These are phyloP conservation scores for Apomyelois bistriatella DNA, from an alignment of 2,888 invertebrate genomes.

Conservation along the genomic window DNA sequence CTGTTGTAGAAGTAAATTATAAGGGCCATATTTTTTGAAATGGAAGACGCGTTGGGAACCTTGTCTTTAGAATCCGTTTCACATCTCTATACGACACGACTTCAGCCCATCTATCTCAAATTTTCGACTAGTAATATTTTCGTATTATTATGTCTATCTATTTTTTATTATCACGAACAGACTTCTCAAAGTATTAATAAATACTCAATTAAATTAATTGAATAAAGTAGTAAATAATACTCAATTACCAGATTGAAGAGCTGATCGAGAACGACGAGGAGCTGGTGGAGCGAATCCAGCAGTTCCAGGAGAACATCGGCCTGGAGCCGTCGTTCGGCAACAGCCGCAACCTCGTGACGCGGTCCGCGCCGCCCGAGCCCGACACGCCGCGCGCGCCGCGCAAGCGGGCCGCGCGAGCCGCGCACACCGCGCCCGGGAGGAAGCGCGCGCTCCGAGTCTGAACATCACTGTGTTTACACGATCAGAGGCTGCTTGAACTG, in stretches of 20 bases:
- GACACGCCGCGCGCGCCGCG: slow-evolving; percentile 52
- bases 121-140: too few species aligned
- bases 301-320: slow-evolving; percentile 61
- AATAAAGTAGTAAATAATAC: not conserved
- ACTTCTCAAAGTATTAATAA: not conserved
- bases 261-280: slow-evolving; percentile 65
- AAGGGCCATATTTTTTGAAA: too few species aligned
- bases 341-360: slow-evolving; percentile 62
- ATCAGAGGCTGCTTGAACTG: not conserved
- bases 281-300: slow-evolving; percentile 52
- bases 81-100: too few species aligned
- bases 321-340: slow-evolving; percentile 53
- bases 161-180: too few species aligned
- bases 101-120: too few species aligned
- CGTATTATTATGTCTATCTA: too few species aligned
- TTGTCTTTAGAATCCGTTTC: too few species aligned
- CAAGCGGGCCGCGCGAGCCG: slow-evolving; percentile 21
- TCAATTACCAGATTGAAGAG: slow-evolving; percentile 56
- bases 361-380: slow-evolving; percentile 62
- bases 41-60: too few species aligned
- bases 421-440: slow-evolving; percentile 14
- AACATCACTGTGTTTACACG: not conserved
- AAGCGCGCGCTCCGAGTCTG: slow-evolving; percentile 45
- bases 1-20: too few species aligned
- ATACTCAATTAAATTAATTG: not conserved